Percentiles rank a stretch among this genome's conserved stretches.
Evolutionary conservation across 2,113 vertebrate genomes (phyloP).

Genomic region (Alouatta palliata): DNA sequence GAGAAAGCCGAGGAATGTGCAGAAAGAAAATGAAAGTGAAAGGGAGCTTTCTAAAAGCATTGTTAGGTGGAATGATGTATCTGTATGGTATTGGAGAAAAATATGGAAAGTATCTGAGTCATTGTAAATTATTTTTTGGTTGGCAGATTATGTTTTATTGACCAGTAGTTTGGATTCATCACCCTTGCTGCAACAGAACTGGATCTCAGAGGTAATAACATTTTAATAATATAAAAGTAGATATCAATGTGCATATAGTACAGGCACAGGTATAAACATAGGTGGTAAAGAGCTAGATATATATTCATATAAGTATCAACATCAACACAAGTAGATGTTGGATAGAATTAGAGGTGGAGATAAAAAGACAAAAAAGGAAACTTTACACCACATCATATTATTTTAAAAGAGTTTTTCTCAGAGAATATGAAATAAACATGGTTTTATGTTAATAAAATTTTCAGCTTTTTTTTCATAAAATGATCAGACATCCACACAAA

Average conservation of each 20-base stretch:
- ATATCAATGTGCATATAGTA: not conserved
- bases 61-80: not conserved
- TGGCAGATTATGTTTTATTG: not conserved
- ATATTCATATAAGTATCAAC: not conserved
- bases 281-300: not conserved
- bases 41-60: not conserved
- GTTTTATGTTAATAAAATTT: not conserved
- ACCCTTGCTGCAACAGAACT: not conserved
- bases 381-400: not conserved
- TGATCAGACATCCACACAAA: not conserved
- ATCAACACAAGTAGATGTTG: not conserved
- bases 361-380: not conserved
- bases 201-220: not conserved
- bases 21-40: not conserved
- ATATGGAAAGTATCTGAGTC: not conserved
- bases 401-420: not conserved
- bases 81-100: not conserved
- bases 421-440: not conserved
- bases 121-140: not conserved
- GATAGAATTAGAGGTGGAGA: not conserved
- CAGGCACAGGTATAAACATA: too few species aligned
- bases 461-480: not conserved
- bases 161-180: not conserved
- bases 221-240: not conserved
- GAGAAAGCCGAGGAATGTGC: not conserved